A percentile compares a stretch with the other conserved stretches of the same genome.
These are phyloP conservation scores for Megaceryle maxima DNA, from an alignment of 2,113 vertebrate genomes.

Conservation along the genomic window DNA sequence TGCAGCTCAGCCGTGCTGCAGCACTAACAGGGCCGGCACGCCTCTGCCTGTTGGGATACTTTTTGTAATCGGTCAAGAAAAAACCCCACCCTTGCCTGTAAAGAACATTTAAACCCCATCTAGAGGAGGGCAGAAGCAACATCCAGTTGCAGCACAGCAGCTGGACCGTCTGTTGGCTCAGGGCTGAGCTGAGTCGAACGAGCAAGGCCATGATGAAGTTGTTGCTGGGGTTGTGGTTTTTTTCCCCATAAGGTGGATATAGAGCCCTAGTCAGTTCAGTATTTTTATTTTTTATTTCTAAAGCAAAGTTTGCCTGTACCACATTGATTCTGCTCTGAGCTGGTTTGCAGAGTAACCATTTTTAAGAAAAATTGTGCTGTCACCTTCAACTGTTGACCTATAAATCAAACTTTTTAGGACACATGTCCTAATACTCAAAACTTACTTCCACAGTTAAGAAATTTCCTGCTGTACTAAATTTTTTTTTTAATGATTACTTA, in stretches of 20 bases:
- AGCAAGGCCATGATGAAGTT: not conserved
- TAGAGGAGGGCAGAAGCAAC: not conserved
- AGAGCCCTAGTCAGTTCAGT: not conserved
- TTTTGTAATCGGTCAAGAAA: not conserved
- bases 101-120: not conserved
- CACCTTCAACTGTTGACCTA: slow-evolving; percentile 22
- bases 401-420: slow-evolving; percentile 1
- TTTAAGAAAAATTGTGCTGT: slow-evolving; percentile 12
- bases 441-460: slow-evolving; percentile 50
- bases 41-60: not conserved
- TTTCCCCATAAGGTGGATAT: not conserved
- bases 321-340: slow-evolving; percentile 18
- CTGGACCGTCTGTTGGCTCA: fast-evolving
- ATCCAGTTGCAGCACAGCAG: not conserved
- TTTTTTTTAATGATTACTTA: not conserved
- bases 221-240: not conserved
- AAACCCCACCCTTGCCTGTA: not conserved
- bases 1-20: not conserved
- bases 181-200: not conserved
- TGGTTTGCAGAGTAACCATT: slow-evolving; percentile 42
- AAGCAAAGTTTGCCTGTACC: slow-evolving; percentile 3
- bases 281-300: not conserved
- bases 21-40: not conserved
- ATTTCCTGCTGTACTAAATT: slow-evolving; percentile 50
- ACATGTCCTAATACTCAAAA: slow-evolving; percentile 15